These are phyloP conservation scores for Papilio polyxenes DNA, from an alignment of 1,140 invertebrate species.

Conservation along the genomic window DNA sequence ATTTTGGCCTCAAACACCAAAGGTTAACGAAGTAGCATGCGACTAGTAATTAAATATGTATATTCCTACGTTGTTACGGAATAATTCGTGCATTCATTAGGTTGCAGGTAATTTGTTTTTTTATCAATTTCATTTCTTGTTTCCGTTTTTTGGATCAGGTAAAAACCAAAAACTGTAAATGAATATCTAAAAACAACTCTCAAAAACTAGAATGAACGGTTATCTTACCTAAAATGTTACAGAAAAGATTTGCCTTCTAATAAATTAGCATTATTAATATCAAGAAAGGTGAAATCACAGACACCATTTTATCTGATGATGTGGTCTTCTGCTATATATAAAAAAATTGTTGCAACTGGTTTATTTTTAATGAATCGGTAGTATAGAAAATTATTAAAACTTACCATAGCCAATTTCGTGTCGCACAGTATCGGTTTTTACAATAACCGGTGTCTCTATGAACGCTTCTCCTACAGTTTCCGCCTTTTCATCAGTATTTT, in stretches of 20 bases:
- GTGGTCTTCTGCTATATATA: not conserved
- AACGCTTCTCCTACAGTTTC: slow-evolving; percentile 48
- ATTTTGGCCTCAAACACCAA: too few relatives aligned
- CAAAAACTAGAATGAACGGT: not conserved
- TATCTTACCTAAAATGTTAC: not conserved
- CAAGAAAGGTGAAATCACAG: not conserved
- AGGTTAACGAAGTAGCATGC: too few relatives aligned
- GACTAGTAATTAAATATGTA: not conserved
- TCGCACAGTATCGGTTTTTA: slow-evolving; percentile 66
- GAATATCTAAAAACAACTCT: not conserved
- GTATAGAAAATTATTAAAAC: slow-evolving; percentile 45
- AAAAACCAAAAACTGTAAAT: not conserved
- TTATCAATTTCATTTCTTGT: not conserved
- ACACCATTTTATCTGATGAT: not conserved
- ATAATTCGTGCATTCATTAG: not conserved
- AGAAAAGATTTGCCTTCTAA: not conserved
- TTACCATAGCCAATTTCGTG: slow-evolving; percentile 76
- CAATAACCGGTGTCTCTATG: slow-evolving; percentile 71
- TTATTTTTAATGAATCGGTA: not conserved
- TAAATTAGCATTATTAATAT: not conserved
- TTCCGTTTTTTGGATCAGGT: not conserved
- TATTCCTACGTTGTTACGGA: not conserved
- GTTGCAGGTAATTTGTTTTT: not conserved
- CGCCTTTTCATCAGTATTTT: slow-evolving; percentile 48
- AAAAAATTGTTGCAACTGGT: not conserved